Evolutionary conservation across 2,888 invertebrate species (phyloP).

Genomic region (Lapara coniferarum): DNA sequence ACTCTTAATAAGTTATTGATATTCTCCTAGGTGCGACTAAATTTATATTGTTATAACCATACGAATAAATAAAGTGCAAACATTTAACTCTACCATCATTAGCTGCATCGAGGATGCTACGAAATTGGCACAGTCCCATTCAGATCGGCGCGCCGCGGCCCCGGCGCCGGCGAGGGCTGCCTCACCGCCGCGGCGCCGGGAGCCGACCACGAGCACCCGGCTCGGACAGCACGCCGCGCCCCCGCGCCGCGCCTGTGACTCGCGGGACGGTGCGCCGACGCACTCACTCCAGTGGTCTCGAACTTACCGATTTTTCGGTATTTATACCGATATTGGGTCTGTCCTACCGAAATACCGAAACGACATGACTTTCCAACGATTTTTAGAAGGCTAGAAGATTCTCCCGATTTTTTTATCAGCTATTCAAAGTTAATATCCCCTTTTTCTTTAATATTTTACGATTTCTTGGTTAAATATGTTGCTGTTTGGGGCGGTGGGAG

Average conservation of each 20-base stretch:
- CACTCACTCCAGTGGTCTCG: no score
- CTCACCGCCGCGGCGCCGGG: neutral
- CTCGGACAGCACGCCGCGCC: neutral
- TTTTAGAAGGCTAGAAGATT: no score
- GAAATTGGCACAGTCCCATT: slow-evolving; percentile 82
- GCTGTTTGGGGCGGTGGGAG: no score
- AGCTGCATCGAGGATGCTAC: slow-evolving; percentile 77
- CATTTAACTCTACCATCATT: slow-evolving; percentile 83
- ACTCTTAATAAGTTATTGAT: slow-evolving; percentile 84
- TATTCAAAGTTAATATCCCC: no score
- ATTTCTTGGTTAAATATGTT: no score
- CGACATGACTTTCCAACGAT: no score
- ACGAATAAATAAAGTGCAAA: slow-evolving; percentile 85
- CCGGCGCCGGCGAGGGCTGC: neutral
- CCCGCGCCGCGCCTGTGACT: neutral
- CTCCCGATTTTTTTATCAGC: no score
- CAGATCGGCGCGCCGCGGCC: slow-evolving; percentile 39
- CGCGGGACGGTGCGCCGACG: slow-evolving; percentile 11
- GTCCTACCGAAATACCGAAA: no score
- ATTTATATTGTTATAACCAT: slow-evolving; percentile 77
- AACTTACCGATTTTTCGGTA: no score
- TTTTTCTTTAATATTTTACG: no score
- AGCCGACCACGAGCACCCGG: neutral
- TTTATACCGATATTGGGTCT: no score
- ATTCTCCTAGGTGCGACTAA: slow-evolving; percentile 84